These are phyloP conservation scores for Palloptera scutellata DNA, from an alignment of 2,888 invertebrate species.

Conservation along the genomic window DNA sequence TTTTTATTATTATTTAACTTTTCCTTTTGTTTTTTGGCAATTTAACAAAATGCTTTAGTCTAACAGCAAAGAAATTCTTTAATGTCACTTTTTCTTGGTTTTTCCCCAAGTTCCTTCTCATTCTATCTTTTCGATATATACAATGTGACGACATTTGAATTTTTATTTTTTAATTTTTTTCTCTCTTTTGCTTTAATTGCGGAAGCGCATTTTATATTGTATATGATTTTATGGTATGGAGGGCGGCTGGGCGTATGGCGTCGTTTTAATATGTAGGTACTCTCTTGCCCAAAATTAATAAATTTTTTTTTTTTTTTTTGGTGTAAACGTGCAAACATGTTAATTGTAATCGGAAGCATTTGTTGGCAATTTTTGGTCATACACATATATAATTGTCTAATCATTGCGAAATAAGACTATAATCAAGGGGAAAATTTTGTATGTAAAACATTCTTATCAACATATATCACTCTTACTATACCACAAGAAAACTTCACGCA, in stretches of 20 bases:
- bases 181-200: conserved; percentile 1
- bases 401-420: background rate
- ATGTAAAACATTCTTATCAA: too few relatives aligned
- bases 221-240: conserved; percentile 5
- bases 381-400: background rate
- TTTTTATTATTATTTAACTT: background rate
- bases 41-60: background rate
- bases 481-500: too few relatives aligned
- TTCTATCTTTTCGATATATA: background rate
- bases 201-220: conserved; percentile 6
- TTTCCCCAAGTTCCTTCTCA: background rate
- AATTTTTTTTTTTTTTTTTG: too few relatives aligned
- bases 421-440: background rate
- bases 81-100: background rate
- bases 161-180: background rate
- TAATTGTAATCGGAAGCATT: conserved; percentile 14
- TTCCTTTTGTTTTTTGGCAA: conserved; percentile 7
- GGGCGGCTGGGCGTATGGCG: too few relatives aligned
- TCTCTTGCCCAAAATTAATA: too few relatives aligned
- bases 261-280: too few relatives aligned
- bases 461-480: background rate
- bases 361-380: background rate
- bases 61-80: conserved; percentile 10
- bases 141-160: background rate
- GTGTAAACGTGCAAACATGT: conserved; percentile 9